Percentiles rank a stretch among this genome's conserved stretches.
These are phyloP conservation scores for Orcinus orca DNA, from an alignment of 2,113 vertebrate species.

Conservation along the genomic window DNA sequence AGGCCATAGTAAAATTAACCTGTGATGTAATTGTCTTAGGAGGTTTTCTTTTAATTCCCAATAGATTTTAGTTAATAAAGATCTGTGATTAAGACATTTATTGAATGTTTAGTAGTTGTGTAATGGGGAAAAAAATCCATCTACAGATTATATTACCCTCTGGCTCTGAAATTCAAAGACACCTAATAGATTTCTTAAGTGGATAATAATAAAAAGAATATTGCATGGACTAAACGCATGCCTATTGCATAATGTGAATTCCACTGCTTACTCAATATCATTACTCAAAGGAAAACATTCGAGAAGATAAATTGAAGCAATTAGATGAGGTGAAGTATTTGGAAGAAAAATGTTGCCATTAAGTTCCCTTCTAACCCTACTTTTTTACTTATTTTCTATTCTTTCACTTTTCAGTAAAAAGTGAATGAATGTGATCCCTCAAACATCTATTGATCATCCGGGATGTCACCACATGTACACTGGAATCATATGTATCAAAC, in stretches of 20 bases:
- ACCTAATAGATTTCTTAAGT: slow-evolving; percentile 56
- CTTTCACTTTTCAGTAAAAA: slow-evolving; percentile 17
- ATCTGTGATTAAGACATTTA: slow-evolving; percentile 70
- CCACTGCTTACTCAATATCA: slow-evolving; percentile 64
- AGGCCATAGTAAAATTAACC: slow-evolving; percentile 47
- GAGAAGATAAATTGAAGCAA: slow-evolving; percentile 74
- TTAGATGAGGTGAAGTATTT: slow-evolving; percentile 70
- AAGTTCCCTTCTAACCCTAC: slow-evolving; percentile 27
- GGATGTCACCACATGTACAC: not conserved
- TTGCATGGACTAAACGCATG: not conserved
- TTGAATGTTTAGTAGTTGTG: not conserved
- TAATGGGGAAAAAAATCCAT: not conserved
- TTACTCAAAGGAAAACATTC: slow-evolving; percentile 57
- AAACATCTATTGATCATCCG: not conserved
- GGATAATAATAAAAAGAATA: slow-evolving; percentile 40
- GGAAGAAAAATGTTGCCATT: slow-evolving; percentile 58
- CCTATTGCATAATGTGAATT: not conserved
- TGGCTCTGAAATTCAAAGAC: slow-evolving; percentile 36
- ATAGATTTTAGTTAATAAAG: slow-evolving; percentile 61
- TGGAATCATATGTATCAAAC: not conserved
- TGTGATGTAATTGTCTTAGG: slow-evolving; percentile 59
- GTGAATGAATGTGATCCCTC: not conserved
- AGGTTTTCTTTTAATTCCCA: slow-evolving; percentile 55
- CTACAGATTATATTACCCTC: slow-evolving; percentile 15
- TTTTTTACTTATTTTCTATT: slow-evolving; percentile 21